Evolutionary conservation across 2,888 invertebrate genomes (phyloP).

Genomic region (Cephus spinipes): DNA sequence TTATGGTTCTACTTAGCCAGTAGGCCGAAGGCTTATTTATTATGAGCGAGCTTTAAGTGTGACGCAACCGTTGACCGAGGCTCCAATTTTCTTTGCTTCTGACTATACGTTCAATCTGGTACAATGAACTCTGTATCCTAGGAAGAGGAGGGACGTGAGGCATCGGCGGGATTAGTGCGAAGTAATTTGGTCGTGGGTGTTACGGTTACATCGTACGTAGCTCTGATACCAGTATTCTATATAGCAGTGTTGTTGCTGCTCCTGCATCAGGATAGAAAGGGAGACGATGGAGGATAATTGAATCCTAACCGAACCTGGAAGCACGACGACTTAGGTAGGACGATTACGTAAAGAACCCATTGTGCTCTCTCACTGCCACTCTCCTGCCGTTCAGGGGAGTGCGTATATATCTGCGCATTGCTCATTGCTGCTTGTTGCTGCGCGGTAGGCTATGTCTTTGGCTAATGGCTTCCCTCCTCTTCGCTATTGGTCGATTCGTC

Average conservation of each 20-base stretch:
- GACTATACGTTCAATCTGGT: not conserved
- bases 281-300: slow-evolving; percentile 41
- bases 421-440: not conserved
- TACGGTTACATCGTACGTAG: not conserved
- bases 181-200: slow-evolving; percentile 11
- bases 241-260: slow-evolving; percentile 16
- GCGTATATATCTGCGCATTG: not conserved
- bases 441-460: not conserved
- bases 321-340: slow-evolving; percentile 42
- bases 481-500: not conserved
- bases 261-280: slow-evolving; percentile 14
- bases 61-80: slow-evolving; percentile 2
- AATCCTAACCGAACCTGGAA: slow-evolving; percentile 42
- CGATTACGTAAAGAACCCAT: slow-evolving; percentile 50
- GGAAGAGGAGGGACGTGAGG: slow-evolving; percentile 1
- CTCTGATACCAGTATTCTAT: not conserved
- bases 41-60: slow-evolving; percentile 1
- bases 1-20: not conserved
- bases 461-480: not conserved
- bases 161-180: slow-evolving; percentile 1
- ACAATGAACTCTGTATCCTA: slow-evolving; percentile 3
- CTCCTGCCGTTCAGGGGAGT: slow-evolving; percentile 18
- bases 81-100: slow-evolving; percentile 10
- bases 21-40: slow-evolving; percentile 7
- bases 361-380: slow-evolving; percentile 35